These are phyloP conservation scores for Drosophila pallidifrons DNA, from an alignment of 1,140 invertebrate species.

Conservation along the genomic window DNA sequence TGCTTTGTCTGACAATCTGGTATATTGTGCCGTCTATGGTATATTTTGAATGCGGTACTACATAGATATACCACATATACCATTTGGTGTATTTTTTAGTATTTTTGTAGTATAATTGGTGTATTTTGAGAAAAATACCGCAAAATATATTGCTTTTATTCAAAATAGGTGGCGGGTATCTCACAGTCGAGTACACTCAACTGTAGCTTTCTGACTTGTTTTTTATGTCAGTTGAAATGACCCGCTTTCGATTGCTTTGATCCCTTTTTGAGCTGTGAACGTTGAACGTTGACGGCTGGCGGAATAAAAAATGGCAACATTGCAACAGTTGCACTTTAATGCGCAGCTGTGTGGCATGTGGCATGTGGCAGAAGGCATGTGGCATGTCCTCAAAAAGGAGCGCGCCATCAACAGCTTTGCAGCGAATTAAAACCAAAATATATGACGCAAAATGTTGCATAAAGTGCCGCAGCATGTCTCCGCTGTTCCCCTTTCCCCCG, in stretches of 20 bases:
- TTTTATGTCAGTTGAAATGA: not conserved
- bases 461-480: slow-evolving; percentile 28
- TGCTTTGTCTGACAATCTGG: too few relatives aligned
- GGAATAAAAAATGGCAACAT: slow-evolving; percentile 33
- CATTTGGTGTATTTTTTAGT: too few relatives aligned
- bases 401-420: slow-evolving; percentile 35
- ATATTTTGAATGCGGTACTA: too few relatives aligned
- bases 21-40: too few relatives aligned
- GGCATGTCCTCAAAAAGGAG: slow-evolving; percentile 15
- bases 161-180: too few relatives aligned
- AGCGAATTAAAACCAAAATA: slow-evolving; percentile 45
- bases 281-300: not conserved
- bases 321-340: slow-evolving; percentile 49
- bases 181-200: too few relatives aligned
- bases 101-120: too few relatives aligned
- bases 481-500: not conserved
- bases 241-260: slow-evolving; percentile 3
- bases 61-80: too few relatives aligned
- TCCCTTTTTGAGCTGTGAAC: not conserved
- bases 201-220: too few relatives aligned
- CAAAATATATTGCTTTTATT: too few relatives aligned
- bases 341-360: slow-evolving; percentile 11
- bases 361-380: too few relatives aligned
- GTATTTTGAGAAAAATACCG: too few relatives aligned
- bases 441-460: slow-evolving; percentile 45